Percentiles rank a stretch among this genome's conserved stretches.
These are phyloP conservation scores for Carassius carassius DNA, from an alignment of 2,113 vertebrate species.

Conservation along the genomic window DNA sequence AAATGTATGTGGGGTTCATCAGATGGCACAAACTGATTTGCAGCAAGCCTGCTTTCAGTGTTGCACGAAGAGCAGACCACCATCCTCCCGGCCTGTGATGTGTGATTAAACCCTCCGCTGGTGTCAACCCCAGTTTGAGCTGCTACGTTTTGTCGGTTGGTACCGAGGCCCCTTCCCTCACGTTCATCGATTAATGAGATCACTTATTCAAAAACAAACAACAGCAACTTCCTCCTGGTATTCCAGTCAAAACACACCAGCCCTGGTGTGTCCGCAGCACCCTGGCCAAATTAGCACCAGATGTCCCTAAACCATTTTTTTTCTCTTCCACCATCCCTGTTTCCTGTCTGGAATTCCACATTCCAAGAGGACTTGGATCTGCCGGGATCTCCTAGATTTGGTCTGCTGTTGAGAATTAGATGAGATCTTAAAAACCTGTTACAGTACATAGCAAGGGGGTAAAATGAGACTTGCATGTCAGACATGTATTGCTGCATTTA, in stretches of 20 bases:
- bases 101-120: background rate
- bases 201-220: slow-evolving; percentile 77
- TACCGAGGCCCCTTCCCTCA: slow-evolving; percentile 48
- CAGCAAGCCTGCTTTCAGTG: background rate
- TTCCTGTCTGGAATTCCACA: slow-evolving; percentile 63
- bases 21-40: background rate
- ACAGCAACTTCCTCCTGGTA: slow-evolving; percentile 67
- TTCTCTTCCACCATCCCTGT: slow-evolving; percentile 59
- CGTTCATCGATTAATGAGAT: slow-evolving; percentile 68
- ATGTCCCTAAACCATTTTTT: slow-evolving; percentile 73
- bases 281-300: slow-evolving; percentile 77
- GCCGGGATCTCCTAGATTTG: slow-evolving; percentile 21
- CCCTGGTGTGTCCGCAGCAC: slow-evolving; percentile 69
- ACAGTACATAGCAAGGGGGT: slow-evolving; percentile 18
- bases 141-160: slow-evolving; percentile 6
- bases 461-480: slow-evolving; percentile 16
- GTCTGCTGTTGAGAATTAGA: slow-evolving; percentile 16
- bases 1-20: background rate
- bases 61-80: slow-evolving; percentile 15
- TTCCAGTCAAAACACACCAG: slow-evolving; percentile 81
- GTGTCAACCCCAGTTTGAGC: slow-evolving; percentile 15
- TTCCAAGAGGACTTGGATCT: slow-evolving; percentile 44
- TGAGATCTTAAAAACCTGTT: slow-evolving; percentile 3
- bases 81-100: background rate
- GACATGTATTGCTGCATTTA: background rate